A percentile compares a stretch with the other conserved stretches of the same genome.
Evolutionary conservation across 2,113 vertebrate genomes (phyloP).

Genomic region (Scomber scombrus): DNA sequence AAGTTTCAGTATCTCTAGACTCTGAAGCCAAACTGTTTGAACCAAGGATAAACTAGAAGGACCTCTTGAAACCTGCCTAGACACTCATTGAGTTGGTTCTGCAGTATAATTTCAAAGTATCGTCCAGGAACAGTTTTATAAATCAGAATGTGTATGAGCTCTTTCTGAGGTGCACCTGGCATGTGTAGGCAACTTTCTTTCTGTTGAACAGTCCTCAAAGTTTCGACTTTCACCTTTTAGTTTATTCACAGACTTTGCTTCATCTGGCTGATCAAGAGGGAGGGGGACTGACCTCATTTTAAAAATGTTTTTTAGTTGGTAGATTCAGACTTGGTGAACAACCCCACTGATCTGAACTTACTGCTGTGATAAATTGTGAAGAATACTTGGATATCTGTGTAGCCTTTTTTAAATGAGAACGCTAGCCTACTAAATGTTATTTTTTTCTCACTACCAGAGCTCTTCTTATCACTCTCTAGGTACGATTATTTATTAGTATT

Average conservation of each 20-base stretch:
- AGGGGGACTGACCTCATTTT: conserved; percentile 19
- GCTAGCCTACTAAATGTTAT: background rate
- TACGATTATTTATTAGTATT: background rate
- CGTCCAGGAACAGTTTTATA: conserved; percentile 31
- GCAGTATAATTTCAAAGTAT: conserved; percentile 59
- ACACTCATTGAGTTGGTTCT: conserved; percentile 28
- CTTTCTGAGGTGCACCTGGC: background rate
- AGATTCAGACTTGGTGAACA: conserved; percentile 2
- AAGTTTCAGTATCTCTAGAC: conserved; percentile 61
- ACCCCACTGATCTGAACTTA: conserved; percentile 5
- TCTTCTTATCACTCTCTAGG: background rate
- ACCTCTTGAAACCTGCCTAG: conserved; percentile 50
- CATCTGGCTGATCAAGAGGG: conserved; percentile 1
- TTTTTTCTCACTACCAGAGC: background rate
- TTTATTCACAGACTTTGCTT: conserved; percentile 7
- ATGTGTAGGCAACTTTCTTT: conserved; percentile 25
- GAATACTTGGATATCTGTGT: no score
- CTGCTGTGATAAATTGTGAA: background rate
- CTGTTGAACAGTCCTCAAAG: conserved; percentile 11
- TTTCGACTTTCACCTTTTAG: conserved; percentile 17
- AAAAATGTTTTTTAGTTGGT: background rate
- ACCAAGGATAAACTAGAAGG: conserved; percentile 58
- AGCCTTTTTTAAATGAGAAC: background rate
- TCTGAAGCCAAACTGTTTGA: conserved; percentile 75
- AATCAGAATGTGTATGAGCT: conserved; percentile 29